Evolutionary conservation across 2,888 invertebrate species (phyloP).

Genomic region (Calameuta idolon): DNA sequence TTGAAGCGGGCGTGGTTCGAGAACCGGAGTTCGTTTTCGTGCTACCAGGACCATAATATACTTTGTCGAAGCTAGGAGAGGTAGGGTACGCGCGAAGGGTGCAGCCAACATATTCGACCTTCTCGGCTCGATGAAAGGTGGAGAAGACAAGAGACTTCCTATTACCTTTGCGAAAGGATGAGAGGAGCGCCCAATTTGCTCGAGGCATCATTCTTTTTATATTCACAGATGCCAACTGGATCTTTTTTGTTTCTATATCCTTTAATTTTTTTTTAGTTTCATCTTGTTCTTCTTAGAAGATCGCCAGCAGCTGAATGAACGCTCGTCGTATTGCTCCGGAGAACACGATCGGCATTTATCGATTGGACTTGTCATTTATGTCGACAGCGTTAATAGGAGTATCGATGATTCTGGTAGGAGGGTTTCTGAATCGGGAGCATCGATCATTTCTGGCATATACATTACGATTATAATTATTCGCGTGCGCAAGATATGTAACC

Average conservation of each 20-base stretch:
- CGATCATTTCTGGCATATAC: not conserved
- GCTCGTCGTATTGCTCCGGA: not conserved
- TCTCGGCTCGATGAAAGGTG: not conserved
- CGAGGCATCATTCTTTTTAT: not conserved
- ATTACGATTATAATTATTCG: not conserved
- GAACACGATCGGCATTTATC: not conserved
- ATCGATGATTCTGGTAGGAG: not conserved
- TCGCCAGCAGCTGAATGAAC: not conserved
- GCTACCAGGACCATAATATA: not conserved
- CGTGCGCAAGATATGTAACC: constrained; percentile 31
- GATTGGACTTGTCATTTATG: not conserved
- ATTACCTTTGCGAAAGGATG: not conserved
- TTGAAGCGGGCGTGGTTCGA: not conserved
- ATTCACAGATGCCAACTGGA: not conserved
- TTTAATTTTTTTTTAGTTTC: not conserved
- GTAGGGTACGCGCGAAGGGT: not conserved
- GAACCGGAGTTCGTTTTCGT: not conserved
- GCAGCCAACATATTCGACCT: not conserved
- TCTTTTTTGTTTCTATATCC: not conserved
- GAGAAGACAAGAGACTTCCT: not conserved
- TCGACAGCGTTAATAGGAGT: not conserved
- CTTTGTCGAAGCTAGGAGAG: not conserved
- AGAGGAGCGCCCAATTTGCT: not conserved
- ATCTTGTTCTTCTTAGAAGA: not conserved
- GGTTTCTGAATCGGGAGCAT: not conserved